Evolutionary conservation across 1,140 invertebrate species (phyloP).

Genomic region (Ptiloglossa arizonensis): DNA sequence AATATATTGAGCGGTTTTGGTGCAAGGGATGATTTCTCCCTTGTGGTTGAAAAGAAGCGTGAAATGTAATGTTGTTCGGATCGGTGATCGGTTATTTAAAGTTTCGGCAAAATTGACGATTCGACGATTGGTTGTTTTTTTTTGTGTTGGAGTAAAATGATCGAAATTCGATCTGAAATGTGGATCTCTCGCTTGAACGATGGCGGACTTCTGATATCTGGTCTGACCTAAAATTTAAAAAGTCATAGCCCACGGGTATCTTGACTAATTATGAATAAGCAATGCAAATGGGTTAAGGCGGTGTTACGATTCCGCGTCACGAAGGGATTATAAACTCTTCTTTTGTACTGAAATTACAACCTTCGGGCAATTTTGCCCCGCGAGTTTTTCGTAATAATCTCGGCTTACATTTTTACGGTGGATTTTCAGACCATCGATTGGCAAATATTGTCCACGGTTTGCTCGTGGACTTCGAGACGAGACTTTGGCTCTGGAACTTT

Average conservation of each 20-base stretch:
- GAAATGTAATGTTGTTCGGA: too few relatives aligned
- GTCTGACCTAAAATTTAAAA: constrained; percentile 45
- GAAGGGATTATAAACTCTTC: constrained; percentile 53
- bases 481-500: too few relatives aligned
- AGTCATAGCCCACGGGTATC: constrained; percentile 48
- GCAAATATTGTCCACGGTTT: constrained; percentile 14
- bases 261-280: constrained; percentile 55
- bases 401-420: constrained; percentile 38
- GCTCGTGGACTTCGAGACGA: too few relatives aligned
- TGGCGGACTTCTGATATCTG: constrained; percentile 6
- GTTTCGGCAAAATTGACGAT: too few relatives aligned
- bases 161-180: constrained; percentile 9
- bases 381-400: constrained; percentile 34
- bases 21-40: too few relatives aligned
- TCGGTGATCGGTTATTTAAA: too few relatives aligned
- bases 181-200: background rate
- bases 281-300: constrained; percentile 42
- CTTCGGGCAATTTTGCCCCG: constrained; percentile 25
- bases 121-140: too few relatives aligned
- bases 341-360: constrained; percentile 45
- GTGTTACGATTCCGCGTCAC: constrained; percentile 49
- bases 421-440: constrained; percentile 36
- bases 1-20: too few relatives aligned
- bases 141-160: constrained; percentile 16
- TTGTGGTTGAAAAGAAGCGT: too few relatives aligned